Base-by-base conservation (phyloP, 2,888 invertebrate genomes). In the Sarcophaga carnaria region DNA sequence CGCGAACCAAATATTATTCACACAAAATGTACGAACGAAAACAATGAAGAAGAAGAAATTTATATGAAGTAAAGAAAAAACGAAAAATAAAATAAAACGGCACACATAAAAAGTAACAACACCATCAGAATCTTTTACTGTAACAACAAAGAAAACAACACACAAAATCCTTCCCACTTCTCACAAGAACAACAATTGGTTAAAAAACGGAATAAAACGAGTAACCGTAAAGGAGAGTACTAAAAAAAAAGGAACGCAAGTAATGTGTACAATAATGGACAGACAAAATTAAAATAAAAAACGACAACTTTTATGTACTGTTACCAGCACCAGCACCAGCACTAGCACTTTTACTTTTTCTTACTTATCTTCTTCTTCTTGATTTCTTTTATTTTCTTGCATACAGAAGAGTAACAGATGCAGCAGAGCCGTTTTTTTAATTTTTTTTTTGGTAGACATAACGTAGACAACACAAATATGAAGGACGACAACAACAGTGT, bases 401-500 rank as follows among this genome's bases (percentile, higher is more conserved):
- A 54, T 54, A 54, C 54, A 54, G 17, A 54, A 17, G 14, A 54
- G 54, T 54, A 54, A 47, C 37, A n/a, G 64, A 76, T 49, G 49
- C 49, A 62, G 49, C 27, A 27, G 27, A 27, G 1, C 5, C 6
- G 27, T 27, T 6, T 66, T 66, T 76, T 22, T 25, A 8, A 11
- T 70, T 70, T 67, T 80, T 54, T 82, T 79, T 86, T 84, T 81
- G 81, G 84, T 87, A 87, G 87, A 87, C 87, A 81, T 87, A 71
- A 27, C 78, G 88, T 86, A 86, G 84, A 88, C 85, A 83, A 88
- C 85, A 83, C 63, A 83, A 54, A 54, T 54, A 81, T 79, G 74
- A 81, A 88, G 81, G 81, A 85, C 83, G 81, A 85, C 83, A 83
- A 85, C 37, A 37, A 10, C 37, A 37, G 37, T 37, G 37, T 37